Evolutionary conservation across 2,113 vertebrate species (phyloP), one percentile per base, ranked within the genome.

Genomic region (Apeltes quadracus): DNA sequence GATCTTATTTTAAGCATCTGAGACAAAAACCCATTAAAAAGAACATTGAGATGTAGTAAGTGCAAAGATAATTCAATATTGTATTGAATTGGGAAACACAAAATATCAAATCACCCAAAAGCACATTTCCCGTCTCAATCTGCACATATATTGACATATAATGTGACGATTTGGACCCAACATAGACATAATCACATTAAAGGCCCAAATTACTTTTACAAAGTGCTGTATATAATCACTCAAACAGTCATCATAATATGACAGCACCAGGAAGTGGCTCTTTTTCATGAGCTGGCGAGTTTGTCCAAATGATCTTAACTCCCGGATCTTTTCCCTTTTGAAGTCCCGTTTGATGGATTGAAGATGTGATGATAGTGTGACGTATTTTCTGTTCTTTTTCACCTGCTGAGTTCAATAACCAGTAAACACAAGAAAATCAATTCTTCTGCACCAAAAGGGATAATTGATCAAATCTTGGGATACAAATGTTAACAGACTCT

Each of bases 341-440:
- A 63, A 63, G 44, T 41, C 22, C 41, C 25, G 51, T 55, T 54
- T 54, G 39, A 55, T 69, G 34, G 16, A 44, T 41, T 70, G 41
- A 25, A 48, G 32, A 64, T 63, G 20, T 20, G 10, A 10, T 12
- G 13, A 58, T 25, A 6, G 11, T 18, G 3, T 22, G 10, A 66
- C 1, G 15, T 10, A 43, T 7, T 44, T 39, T 22, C 6, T 34
- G 20, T 36, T 55, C 7, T 36, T 59, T 44, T 63, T 72, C 15
- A 41, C 39, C 48, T 36, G 43, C 15, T 41, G 32, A 61, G 32
- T 72, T 63, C 23, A 36, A 23, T 72, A 67, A 68, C 57, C 7
- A 18, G 13, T 58, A 27, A 66, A 44, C 46, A 56, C 9, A 56
- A 43, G 39, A 69, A 38, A 55, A 66, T 48, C 0, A 61, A 72